Conservation (phyloP, 2,888 invertebrate species). For the Listrodromus nycthemerus region DNA sequence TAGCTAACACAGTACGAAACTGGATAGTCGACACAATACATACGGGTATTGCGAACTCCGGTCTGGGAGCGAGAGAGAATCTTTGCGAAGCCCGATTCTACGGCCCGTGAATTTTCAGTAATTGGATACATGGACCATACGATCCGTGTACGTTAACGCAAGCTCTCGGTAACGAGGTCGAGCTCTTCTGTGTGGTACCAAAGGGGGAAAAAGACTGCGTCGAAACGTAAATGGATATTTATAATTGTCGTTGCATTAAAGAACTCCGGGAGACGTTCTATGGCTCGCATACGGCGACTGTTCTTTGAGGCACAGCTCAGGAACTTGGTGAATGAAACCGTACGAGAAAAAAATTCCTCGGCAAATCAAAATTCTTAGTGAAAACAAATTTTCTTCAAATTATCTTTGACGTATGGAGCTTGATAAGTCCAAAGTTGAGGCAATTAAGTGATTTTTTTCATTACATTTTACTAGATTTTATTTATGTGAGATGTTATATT, state of each 20-base stretch:
- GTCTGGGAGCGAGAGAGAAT: slow-evolving; percentile 49
- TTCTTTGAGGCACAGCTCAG: not conserved
- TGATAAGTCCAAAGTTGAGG: not conserved
- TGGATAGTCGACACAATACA: slow-evolving; percentile 49
- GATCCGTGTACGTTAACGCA: slow-evolving; percentile 12
- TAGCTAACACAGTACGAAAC: slow-evolving; percentile 52
- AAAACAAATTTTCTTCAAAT: not conserved
- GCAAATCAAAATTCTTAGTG: not conserved
- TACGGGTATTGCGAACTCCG: not conserved
- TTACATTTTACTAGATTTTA: too few species aligned
- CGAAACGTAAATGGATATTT: slow-evolving; percentile 37
- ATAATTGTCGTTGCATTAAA: slow-evolving; percentile 39
- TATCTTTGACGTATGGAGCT: not conserved
- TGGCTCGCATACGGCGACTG: not conserved
- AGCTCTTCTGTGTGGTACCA: not conserved
- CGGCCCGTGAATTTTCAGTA: slow-evolving; percentile 55
- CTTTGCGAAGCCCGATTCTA: slow-evolving; percentile 55
- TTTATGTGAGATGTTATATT: too few species aligned
- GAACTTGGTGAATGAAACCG: not conserved
- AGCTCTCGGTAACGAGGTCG: slow-evolving; percentile 44
- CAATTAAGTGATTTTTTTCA: too few species aligned
- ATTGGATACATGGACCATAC: slow-evolving; percentile 49
- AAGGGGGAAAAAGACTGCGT: not conserved
- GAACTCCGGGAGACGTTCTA: slow-evolving; percentile 4
- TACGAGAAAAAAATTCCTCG: not conserved